Evolutionary conservation across 2,113 vertebrate species (phyloP), one percentile per base, ranked within the genome.

Genomic region (Zosterops pallidus): DNA sequence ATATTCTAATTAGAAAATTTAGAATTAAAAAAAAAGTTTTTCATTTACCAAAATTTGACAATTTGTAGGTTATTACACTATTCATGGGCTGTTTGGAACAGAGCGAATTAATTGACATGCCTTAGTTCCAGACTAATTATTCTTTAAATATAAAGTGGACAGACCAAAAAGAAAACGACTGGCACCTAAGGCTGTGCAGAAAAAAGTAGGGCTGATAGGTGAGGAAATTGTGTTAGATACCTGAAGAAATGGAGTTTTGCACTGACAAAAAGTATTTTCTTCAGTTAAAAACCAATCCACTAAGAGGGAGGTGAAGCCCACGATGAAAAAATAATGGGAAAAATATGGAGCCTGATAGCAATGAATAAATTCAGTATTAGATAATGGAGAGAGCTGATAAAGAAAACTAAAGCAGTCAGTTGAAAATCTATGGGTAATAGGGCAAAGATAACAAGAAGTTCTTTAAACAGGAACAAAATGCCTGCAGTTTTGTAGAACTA

Each of bases 291-390:
- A 55, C 68, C 79, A 80, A 67, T 88, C 21, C 15, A 68, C 59
- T 90, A 83, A 90, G 83, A 94, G 60, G 79, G 71, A 90, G 88
- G 92, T 96, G 68, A 95, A 94, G 86, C 83, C 64, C 4, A 3
- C n/a, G 64, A 95, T 93, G 94, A 77, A 93, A 94, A 97, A 92
- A 88, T 96, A 94, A 95, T 95, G 86, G 95, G 70, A 95, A 93
- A 94, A 95, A 86, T 93, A 86, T 57, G 35, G 52, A 88, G 39
- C 68, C 92, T 80, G 92, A 94, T 90, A 96, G 64, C 76, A 80
- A 78, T 92, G 90, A 97, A 97, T 93, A 94, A 95, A 95, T 90
- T 94, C 79, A 74, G 92, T 88, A 92, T 91, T 96, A 92, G 93
- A 93, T 90, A 96, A 93, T 96, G 64, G 80, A 86, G 89, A 95